phyloP scores from a whole-genome alignment of 2,888 invertebrate species.

The Sturmia bella region DNA sequence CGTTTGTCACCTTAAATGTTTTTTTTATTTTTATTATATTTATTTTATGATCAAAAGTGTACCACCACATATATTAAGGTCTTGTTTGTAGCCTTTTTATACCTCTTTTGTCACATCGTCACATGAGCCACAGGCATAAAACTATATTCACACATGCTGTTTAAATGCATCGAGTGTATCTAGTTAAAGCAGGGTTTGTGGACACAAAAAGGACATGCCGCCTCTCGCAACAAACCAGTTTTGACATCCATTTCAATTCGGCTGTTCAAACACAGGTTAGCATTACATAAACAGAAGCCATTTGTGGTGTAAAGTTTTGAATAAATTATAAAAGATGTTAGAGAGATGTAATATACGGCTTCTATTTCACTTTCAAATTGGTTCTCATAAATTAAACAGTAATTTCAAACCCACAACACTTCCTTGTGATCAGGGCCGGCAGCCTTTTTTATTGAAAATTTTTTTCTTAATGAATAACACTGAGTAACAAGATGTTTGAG shows the following conservation, averaged over 20 bases:
- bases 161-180: too few relatives aligned
- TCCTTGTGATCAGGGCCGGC: too few relatives aligned
- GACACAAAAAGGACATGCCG: constrained; percentile 35
- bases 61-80: constrained; percentile 10
- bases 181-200: not conserved
- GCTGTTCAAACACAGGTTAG: not conserved
- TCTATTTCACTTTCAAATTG: not conserved
- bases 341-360: not conserved
- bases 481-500: too few relatives aligned
- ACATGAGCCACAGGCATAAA: constrained; percentile 50
- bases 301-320: constrained; percentile 57
- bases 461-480: too few relatives aligned
- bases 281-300: constrained; percentile 49
- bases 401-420: not conserved
- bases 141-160: constrained; percentile 29
- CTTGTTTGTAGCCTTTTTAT: constrained; percentile 66
- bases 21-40: constrained; percentile 2
- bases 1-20: constrained; percentile 65
- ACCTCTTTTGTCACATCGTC: constrained; percentile 71
- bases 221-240: constrained; percentile 30
- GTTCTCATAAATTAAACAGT: not conserved
- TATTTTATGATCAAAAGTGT: constrained; percentile 15
- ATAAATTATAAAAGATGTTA: constrained; percentile 41
- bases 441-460: too few relatives aligned
- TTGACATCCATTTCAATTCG: constrained; percentile 39